Evolutionary conservation across 2,113 vertebrate genomes (phyloP), one percentile per base, ranked within the genome.

Genomic region (Laticauda colubrina): DNA sequence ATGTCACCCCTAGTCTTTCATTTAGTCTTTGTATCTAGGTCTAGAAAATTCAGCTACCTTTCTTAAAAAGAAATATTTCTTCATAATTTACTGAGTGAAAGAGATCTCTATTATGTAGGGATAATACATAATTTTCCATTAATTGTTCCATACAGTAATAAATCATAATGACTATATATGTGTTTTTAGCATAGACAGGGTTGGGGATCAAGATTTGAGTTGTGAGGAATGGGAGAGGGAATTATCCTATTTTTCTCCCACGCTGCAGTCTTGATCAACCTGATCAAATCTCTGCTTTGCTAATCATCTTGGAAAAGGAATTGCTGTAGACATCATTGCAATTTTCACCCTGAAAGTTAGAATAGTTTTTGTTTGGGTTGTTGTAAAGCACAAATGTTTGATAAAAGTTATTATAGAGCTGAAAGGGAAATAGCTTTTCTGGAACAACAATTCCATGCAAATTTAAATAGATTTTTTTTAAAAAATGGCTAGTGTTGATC

Each of bases 391-490:
- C 14, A 55, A 4, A 55, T 34, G 2, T 54, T 55, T n/a, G 26
- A 34, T 55, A 14, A 14, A 88, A 88, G 3, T 2, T 12, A 26
- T 26, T 89, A 0, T 56, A 88, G 75, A 12, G 24, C 90, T 56
- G 21, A 89, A 0, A 9, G 26, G 43, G 93, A 12, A 88, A 69
- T 26, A 61, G 85, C 75, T 48, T 87, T 45, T 53, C 4, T 89
- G 34, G 2, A 59, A 18, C 43, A 45, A 2, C 43, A 24, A 39
- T 93, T 45, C 24, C 0, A 0, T 89, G 6, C 24, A 21, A 1
- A 24, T 56, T 86, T 48, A 12, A 91, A 1, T 2, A 93, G 92
- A 91, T 93, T 0, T 92, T 92, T n/a, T 2, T 69, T 18, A 24
- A 61, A 14, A 61, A 95, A 85, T 85, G 34, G 64, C 48, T 81